phyloP scores from a whole-genome alignment of 2,797 vertebrate genomes.

The Poecilia picta region DNA sequence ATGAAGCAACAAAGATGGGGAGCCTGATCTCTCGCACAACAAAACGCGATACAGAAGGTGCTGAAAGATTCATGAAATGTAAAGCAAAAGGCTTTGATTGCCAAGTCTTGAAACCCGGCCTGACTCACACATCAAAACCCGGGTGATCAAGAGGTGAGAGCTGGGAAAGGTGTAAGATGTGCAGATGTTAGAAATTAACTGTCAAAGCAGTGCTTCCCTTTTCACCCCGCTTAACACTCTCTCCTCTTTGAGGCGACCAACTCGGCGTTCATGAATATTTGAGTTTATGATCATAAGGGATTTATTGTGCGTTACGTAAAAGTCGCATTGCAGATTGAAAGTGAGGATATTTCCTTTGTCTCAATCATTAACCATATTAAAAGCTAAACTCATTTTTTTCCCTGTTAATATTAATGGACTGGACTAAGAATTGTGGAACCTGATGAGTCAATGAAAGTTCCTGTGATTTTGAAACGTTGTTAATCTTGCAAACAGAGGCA shows the following conservation, averaged over 20 bases:
- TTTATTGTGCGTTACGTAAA: constrained; percentile 58
- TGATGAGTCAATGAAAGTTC: not conserved
- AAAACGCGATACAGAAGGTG: constrained; percentile 12
- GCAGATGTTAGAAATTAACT: not conserved
- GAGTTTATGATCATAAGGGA: constrained; percentile 68
- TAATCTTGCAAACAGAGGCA: not conserved
- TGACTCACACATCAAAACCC: constrained; percentile 21
- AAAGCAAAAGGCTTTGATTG: constrained; percentile 50
- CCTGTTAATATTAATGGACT: not conserved
- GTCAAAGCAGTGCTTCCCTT: constrained; percentile 7
- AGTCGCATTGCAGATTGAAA: constrained; percentile 8
- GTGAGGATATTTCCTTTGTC: not conserved
- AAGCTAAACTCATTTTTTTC: not conserved
- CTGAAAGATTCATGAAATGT: constrained; percentile 44
- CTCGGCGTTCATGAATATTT: constrained; percentile 71
- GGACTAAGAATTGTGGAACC: not conserved
- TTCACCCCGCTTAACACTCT: constrained; percentile 25
- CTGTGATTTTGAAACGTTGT: not conserved
- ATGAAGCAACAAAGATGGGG: constrained; percentile 39
- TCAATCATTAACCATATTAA: not conserved
- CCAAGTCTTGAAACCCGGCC: constrained; percentile 13
- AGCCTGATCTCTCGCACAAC: constrained; percentile 16
- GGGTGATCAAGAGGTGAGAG: constrained; percentile 9
- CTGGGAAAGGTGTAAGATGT: constrained; percentile 3
- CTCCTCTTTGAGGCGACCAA: constrained; percentile 38